A percentile compares a stretch with the other conserved stretches of the same genome.
These are phyloP conservation scores for Siniperca chuatsi DNA, from an alignment of 2,113 vertebrate species.

Conservation along the genomic window DNA sequence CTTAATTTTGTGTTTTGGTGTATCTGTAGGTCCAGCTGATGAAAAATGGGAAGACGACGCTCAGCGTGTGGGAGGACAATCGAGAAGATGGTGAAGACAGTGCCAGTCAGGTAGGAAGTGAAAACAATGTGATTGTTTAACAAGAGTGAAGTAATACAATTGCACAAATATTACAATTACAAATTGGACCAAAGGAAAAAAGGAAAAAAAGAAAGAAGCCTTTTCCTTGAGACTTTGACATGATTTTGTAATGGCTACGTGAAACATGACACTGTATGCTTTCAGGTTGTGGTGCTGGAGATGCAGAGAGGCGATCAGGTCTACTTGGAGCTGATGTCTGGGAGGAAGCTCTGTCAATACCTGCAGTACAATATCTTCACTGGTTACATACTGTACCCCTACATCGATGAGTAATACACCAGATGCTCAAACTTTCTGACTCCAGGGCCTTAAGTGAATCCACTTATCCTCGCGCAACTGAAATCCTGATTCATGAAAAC, in stretches of 20 bases:
- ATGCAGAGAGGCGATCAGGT: constrained; percentile 76
- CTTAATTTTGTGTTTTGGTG: not conserved
- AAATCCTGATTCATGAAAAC: constrained; percentile 20
- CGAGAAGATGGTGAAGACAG: constrained; percentile 80
- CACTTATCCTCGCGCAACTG: not conserved
- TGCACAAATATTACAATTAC: not conserved
- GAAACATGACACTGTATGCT: not conserved
- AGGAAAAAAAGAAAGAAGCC: too few relatives aligned
- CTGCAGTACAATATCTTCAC: constrained; percentile 74
- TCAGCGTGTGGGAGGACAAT: constrained; percentile 80
- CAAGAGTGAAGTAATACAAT: not conserved
- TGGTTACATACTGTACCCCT: constrained; percentile 81
- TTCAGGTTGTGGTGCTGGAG: constrained; percentile 68
- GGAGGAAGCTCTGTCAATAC: constrained; percentile 75
- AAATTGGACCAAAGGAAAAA: not conserved
- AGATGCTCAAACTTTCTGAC: not conserved
- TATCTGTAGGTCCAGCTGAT: constrained; percentile 70
- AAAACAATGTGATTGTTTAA: not conserved
- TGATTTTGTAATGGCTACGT: not conserved
- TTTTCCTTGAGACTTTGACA: not conserved
- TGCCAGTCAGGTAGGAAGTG: constrained; percentile 63
- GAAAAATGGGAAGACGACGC: constrained; percentile 46
- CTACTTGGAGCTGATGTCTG: constrained; percentile 72
- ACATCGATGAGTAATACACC: not conserved
- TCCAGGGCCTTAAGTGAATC: constrained; percentile 3